These are phyloP conservation scores for Drosophila virilis DNA, from an alignment of 1,140 invertebrate genomes.

Conservation along the genomic window DNA sequence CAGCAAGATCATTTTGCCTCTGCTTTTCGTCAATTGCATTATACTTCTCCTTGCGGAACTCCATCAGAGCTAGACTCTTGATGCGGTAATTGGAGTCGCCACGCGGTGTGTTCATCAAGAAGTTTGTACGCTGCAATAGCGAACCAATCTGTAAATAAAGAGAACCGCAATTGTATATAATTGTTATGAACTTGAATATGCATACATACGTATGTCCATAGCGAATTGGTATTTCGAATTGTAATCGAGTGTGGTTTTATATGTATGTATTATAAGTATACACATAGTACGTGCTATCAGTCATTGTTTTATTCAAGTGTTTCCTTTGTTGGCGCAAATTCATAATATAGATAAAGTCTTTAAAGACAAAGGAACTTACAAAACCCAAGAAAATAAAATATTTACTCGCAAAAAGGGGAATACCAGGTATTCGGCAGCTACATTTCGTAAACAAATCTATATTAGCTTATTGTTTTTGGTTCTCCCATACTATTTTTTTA, in stretches of 20 bases:
- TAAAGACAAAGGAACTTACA: no score
- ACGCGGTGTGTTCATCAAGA: slow-evolving; percentile 68
- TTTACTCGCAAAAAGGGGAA: no score
- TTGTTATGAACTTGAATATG: not conserved
- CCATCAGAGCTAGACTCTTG: slow-evolving; percentile 51
- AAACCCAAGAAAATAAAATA: no score
- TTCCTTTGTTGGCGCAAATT: no score
- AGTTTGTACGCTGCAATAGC: slow-evolving; percentile 64
- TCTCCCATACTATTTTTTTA: no score
- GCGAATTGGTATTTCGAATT: not conserved
- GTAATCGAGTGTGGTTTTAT: not conserved
- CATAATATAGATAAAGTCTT: no score
- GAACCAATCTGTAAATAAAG: slow-evolving; percentile 61
- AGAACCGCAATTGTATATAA: slow-evolving; percentile 11
- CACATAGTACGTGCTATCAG: no score
- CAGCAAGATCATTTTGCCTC: slow-evolving; percentile 27
- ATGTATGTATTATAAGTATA: not conserved
- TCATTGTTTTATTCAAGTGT: no score
- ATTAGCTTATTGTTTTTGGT: no score
- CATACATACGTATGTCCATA: not conserved
- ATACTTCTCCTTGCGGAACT: slow-evolving; percentile 70
- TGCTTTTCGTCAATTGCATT: slow-evolving; percentile 61
- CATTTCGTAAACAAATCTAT: no score
- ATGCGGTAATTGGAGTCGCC: slow-evolving; percentile 61
- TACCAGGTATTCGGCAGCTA: no score